A percentile compares a stretch with the other conserved stretches of the same genome.
These are phyloP conservation scores for Engystomops pustulosus DNA, from an alignment of 2,113 vertebrate genomes.

Conservation along the genomic window DNA sequence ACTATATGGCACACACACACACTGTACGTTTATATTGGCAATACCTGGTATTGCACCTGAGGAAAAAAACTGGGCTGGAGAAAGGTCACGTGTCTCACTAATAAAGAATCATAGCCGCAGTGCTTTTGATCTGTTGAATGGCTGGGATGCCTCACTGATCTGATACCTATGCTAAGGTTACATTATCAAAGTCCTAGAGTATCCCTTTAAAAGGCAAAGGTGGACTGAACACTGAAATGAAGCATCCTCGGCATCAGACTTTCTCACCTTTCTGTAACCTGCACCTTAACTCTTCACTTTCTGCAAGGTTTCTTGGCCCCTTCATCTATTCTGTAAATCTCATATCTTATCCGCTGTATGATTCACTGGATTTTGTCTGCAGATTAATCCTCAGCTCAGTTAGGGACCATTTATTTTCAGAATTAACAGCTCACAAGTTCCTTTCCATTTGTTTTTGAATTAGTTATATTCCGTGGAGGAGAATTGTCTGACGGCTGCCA, in stretches of 20 bases:
- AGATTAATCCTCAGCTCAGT: neutral
- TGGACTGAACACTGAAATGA: no score
- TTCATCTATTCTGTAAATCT: slow-evolving; percentile 1
- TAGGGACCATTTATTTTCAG: slow-evolving; percentile 12
- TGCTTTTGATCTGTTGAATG: no score
- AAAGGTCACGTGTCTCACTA: no score
- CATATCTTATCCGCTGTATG: neutral
- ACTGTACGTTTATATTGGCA: no score
- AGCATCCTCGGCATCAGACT: neutral
- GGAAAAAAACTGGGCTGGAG: no score
- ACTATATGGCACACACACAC: no score
- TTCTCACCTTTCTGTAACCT: slow-evolving; percentile 15
- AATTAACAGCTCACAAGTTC: neutral
- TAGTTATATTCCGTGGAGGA: neutral
- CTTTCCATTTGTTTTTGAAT: slow-evolving; percentile 22
- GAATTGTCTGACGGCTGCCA: slow-evolving; percentile 10
- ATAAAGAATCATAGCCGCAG: no score
- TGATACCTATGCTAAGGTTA: no score
- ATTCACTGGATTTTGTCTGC: slow-evolving; percentile 2
- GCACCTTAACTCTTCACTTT: neutral
- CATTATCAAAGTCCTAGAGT: no score
- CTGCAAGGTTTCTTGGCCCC: neutral
- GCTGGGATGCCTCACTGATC: no score
- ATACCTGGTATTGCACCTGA: no score
- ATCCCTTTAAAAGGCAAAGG: no score